These are phyloP conservation scores for Bos taurus DNA, from an alignment of 2,113 vertebrate genomes.

Conservation along the genomic window DNA sequence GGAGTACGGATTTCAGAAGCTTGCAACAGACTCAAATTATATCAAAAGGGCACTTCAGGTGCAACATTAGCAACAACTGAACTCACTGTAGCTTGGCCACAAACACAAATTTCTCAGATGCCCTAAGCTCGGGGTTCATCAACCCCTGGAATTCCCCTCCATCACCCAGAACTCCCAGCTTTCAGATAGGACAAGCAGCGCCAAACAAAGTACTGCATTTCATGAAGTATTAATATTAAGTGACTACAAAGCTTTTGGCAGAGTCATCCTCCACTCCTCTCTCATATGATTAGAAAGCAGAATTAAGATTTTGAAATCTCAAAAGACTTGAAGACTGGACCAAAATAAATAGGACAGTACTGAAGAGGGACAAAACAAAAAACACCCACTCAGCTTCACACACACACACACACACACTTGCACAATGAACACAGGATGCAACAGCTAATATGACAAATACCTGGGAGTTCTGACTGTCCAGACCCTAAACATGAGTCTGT, in stretches of 20 bases:
- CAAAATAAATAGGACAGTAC: background rate
- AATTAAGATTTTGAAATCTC: constrained; percentile 10
- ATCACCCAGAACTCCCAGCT: background rate
- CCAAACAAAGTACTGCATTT: background rate
- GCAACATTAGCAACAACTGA: background rate
- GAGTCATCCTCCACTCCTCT: background rate
- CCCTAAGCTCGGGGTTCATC: background rate
- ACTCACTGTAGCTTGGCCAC: background rate
- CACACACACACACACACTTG: background rate
- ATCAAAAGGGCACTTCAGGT: constrained; percentile 2
- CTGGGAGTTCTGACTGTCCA: background rate
- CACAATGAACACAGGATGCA: background rate
- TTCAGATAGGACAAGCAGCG: background rate
- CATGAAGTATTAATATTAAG: no score
- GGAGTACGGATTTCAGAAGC: constrained; percentile 25
- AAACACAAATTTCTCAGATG: background rate
- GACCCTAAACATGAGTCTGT: background rate
- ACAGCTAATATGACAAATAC: background rate
- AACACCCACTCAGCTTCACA: background rate
- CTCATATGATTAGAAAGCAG: background rate
- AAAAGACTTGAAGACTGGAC: background rate
- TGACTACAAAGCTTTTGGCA: background rate
- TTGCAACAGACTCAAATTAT: constrained; percentile 18
- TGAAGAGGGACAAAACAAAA: background rate
- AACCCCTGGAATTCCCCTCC: background rate